Evolutionary conservation across 1,140 invertebrate species (phyloP).

Genomic region (Leptinotarsa texana): DNA sequence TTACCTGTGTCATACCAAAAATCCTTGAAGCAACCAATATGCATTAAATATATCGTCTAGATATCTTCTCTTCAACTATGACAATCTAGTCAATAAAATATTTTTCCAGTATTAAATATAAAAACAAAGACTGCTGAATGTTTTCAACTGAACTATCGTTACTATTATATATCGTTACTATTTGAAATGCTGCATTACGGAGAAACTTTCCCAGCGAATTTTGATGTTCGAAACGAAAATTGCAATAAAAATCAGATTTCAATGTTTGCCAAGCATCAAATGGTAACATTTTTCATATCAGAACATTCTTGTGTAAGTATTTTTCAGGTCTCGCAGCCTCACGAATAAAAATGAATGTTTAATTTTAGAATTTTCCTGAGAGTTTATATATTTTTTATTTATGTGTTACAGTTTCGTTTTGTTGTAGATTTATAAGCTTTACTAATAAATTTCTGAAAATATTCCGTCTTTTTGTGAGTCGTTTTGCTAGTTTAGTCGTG

Average conservation of each 20-base stretch:
- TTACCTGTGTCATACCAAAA: conserved; percentile 3
- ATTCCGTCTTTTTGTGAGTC: not conserved
- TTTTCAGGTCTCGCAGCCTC: too few relatives aligned
- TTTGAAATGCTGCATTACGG: too few relatives aligned
- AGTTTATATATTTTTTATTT: conserved; percentile 15
- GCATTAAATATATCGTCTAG: not conserved
- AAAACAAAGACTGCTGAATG: conserved; percentile 40
- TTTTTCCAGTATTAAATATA: conserved; percentile 41
- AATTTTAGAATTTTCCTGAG: conserved; percentile 6
- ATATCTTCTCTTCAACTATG: conserved; percentile 4
- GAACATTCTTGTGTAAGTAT: too few relatives aligned
- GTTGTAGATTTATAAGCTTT: conserved; percentile 18
- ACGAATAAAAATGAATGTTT: not conserved
- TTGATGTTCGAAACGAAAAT: too few relatives aligned
- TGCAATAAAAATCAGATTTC: too few relatives aligned
- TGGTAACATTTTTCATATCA: too few relatives aligned
- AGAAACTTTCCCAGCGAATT: too few relatives aligned
- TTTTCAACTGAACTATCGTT: not conserved
- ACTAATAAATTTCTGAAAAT: conserved; percentile 9
- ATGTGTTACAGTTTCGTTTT: conserved; percentile 6
- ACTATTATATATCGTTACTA: too few relatives aligned
- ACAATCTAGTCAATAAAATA: conserved; percentile 43
- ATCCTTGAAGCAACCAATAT: not conserved
- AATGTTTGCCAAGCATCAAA: too few relatives aligned
- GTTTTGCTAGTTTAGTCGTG: too few relatives aligned